Base-by-base conservation (phyloP, 2,888 invertebrate species). In the Labia minor region DNA sequence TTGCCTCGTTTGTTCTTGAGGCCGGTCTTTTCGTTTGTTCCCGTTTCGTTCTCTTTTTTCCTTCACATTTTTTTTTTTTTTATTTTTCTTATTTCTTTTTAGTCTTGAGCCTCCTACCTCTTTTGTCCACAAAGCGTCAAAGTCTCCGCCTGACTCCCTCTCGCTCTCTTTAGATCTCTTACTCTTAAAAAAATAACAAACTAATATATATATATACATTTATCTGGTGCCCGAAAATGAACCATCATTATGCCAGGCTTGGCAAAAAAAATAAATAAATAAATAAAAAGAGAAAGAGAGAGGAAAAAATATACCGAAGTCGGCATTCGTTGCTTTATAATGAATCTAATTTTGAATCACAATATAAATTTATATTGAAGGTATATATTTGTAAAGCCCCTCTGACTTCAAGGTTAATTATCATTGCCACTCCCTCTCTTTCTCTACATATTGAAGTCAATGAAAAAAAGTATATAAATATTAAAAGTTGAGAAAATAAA, bases 221-320 rank as follows among this genome's bases (percentile, higher is more conserved):
- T 49, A 14, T 14, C 16, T n/a, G n/a, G n/a, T n/a, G n/a, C n/a
- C 2, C 49, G 14, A 49, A 49, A 49, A 49, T 49, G 49, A 49
- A 49, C 49, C 49, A 49, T 49, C 49, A 49, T 49, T 49, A 49
- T 49, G 49, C 49, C 49, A 49, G 49, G 16, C 49, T 49, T 49
- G n/a, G 49, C 49, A 49, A 49, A 49, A 49, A n/a, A 49, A 49
- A 49, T 49, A 49, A n/a, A 49, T 49, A 49, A n/a, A 49, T 49
- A 49, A 49, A 49, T 49, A 49, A 49, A 49, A n/a, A 49, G 16
- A 49, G 26, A n/a, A 14, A 49, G 49, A 49, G 49, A n/a, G 6
- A n/a, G 49, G 16, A 49, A 49, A 26, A 26, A 26, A 26, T 26
- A 26, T 26, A 26, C 26, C 26, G 26, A 26, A 26, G 26, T 8